Conservation (phyloP, 1,140 invertebrate species). For the Trissolcus basalis region DNA sequence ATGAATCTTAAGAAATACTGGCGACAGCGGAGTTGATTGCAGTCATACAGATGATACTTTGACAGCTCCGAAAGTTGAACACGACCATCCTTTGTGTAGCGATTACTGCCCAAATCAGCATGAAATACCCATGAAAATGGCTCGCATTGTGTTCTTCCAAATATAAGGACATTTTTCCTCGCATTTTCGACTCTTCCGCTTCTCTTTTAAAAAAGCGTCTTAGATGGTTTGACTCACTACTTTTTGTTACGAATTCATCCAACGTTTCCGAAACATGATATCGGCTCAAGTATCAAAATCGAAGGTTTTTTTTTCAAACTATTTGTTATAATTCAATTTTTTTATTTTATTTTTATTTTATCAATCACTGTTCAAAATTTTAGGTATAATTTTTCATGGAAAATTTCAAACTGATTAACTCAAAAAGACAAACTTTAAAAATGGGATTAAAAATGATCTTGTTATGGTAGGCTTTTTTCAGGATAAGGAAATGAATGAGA, state of each 20-base stretch:
- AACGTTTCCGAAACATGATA: too few species aligned
- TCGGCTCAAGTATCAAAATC: neutral
- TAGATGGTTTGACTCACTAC: constrained; percentile 33
- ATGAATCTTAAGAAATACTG: constrained; percentile 39
- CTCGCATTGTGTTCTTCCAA: constrained; percentile 60
- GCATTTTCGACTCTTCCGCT: constrained; percentile 42
- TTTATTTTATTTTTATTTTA: too few species aligned
- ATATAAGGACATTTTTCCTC: constrained; percentile 58
- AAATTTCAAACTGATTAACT: too few species aligned
- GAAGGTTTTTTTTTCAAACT: neutral
- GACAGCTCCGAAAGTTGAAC: constrained; percentile 56
- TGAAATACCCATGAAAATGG: constrained; percentile 70
- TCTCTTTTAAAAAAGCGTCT: constrained; percentile 22
- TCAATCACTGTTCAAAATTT: too few species aligned
- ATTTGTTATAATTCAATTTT: too few species aligned
- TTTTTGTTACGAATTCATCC: constrained; percentile 8
- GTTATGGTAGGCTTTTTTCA: too few species aligned
- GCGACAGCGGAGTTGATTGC: constrained; percentile 63
- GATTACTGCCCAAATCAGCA: constrained; percentile 73
- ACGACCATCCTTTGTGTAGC: constrained; percentile 65
- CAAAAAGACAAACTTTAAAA: too few species aligned
- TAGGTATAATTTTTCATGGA: too few species aligned
- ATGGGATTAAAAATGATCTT: too few species aligned
- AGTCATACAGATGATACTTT: constrained; percentile 56
- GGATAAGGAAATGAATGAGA: too few species aligned